Base-by-base conservation (phyloP, 2,888 invertebrate genomes). In the Hermaeophaga mercurialis region DNA sequence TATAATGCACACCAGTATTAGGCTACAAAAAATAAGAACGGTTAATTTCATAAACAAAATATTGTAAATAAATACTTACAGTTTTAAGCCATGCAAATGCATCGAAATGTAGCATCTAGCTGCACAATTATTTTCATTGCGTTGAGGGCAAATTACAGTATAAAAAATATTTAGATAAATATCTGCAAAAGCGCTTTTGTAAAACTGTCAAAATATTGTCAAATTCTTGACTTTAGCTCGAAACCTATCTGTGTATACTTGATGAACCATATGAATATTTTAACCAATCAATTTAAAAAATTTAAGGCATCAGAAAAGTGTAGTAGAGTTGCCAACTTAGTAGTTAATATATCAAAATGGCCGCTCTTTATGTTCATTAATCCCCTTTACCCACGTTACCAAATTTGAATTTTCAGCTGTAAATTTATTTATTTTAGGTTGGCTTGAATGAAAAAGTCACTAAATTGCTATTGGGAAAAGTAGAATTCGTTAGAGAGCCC, bases 71-170 rank as follows among this genome's bases (percentile, higher is more conserved):
- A 9, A 26, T 65, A 68, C 66, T 68, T 63, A 68, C 68, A 63
- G 56, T 49, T 62, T 65, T 57, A 68, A 52, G 54, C 59, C 64
- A 67, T 64, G 58, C 58, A 66, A 63, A 49, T 59, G 63, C 65
- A 67, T 68, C 61, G 66, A 67, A 62, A 59, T 59, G 56, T 61
- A 54, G 54, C 61, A 58, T 59, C 43, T 36, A 58, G 47, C 34
- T 34, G 58, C 59, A 56, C 52, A 31, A 49, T 54, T 50, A 60
- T 36, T 47, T 56, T 54, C 62, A 63, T 63, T 52, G 52, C 45
- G 54, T 52, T 58, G 18, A 54, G 43, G 53, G 53, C 38, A 49
- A 57, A 47, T 31, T 54, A 54, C 53, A 41, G 3, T 43, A 41
- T 52, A 33, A 41, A 39, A 44, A 41, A 34, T 61, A 58, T 56